A percentile compares a stretch with the other conserved stretches of the same genome.
Conservation (phyloP, 2,888 invertebrate species). For the Nebria salina region DNA sequence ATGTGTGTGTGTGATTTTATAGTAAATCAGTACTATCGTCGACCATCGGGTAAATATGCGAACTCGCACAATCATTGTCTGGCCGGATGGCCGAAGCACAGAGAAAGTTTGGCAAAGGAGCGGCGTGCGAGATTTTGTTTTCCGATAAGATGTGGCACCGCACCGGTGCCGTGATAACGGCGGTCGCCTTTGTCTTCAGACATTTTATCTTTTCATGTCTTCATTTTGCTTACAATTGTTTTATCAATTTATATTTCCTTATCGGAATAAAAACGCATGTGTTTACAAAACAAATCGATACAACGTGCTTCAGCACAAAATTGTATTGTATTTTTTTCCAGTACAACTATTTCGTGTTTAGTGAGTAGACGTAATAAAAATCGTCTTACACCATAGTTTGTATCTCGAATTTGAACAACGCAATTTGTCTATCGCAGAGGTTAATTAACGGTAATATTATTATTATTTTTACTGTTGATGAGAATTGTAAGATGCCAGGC, state of each 20-base stretch:
- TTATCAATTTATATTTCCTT: no score
- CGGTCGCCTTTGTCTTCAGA: slow-evolving; percentile 26
- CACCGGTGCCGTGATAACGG: slow-evolving; percentile 54
- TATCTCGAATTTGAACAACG: no score
- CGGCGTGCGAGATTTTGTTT: slow-evolving; percentile 51
- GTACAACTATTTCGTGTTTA: no score
- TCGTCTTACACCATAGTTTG: no score
- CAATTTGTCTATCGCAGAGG: neutral
- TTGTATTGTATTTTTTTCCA: no score
- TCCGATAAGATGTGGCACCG: slow-evolving; percentile 57
- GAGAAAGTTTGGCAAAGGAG: slow-evolving; percentile 62
- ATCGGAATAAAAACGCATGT: no score
- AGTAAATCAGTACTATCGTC: slow-evolving; percentile 52
- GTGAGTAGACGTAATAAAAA: no score
- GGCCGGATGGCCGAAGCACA: slow-evolving; percentile 48
- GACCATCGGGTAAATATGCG: slow-evolving; percentile 5
- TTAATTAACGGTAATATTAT: slow-evolving; percentile 39
- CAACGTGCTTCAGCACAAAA: neutral
- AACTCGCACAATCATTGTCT: slow-evolving; percentile 33
- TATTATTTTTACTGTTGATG: slow-evolving; percentile 33
- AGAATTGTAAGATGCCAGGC: slow-evolving; percentile 27
- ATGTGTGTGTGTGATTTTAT: slow-evolving; percentile 55
- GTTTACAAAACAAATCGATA: neutral
- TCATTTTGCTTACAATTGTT: neutral
- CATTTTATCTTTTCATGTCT: neutral